Conservation (phyloP, 2,113 vertebrate genomes). For the Entosphenus tridentatus region DNA sequence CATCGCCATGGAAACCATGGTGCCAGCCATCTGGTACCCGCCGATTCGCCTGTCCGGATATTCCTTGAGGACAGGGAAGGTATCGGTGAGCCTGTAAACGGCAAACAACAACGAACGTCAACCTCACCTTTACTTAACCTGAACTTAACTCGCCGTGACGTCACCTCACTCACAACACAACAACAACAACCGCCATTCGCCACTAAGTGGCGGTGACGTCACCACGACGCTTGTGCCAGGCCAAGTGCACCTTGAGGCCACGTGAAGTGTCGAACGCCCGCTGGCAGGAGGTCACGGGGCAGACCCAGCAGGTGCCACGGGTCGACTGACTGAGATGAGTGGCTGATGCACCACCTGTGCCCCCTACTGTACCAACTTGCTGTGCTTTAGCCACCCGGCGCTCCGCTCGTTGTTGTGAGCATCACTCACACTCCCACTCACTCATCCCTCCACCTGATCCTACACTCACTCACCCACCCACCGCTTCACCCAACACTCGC, state of each 20-base stretch:
- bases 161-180: neutral
- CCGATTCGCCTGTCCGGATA: constrained; percentile 21
- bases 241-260: too few relatives aligned
- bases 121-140: neutral
- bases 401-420: too few relatives aligned
- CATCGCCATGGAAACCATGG: constrained; percentile 46
- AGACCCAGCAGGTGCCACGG: too few relatives aligned
- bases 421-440: neutral
- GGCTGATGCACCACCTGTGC: too few relatives aligned
- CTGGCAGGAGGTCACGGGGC: too few relatives aligned
- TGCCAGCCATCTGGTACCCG: constrained; percentile 48
- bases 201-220: too few relatives aligned
- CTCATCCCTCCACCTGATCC: neutral
- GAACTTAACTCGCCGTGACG: neutral
- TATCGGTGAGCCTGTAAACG: constrained; percentile 25
- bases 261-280: too few relatives aligned
- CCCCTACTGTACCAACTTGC: too few relatives aligned
- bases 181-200: too few relatives aligned
- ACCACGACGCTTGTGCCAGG: too few relatives aligned
- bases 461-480: neutral
- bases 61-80: constrained; percentile 23
- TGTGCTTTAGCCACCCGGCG: too few relatives aligned
- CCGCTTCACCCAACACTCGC: neutral
- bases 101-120: constrained; percentile 7
- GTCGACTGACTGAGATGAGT: too few relatives aligned